Percentiles rank a stretch among this genome's conserved stretches.
Evolutionary conservation across 2,113 vertebrate species (phyloP).

Genomic region (Paramisgurnus dabryanus): DNA sequence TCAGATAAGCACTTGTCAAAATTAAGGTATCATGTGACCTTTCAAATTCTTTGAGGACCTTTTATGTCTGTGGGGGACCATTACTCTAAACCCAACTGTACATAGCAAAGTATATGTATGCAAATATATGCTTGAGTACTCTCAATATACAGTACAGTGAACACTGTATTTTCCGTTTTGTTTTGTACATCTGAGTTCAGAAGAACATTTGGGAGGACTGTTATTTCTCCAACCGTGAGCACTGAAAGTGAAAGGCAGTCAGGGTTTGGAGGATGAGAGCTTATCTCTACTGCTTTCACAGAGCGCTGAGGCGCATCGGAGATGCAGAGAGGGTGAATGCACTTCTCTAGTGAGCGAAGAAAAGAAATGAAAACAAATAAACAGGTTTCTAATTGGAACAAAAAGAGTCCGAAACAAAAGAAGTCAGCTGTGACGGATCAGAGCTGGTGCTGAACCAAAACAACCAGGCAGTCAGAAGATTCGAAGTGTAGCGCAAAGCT

Average conservation of each 20-base stretch:
- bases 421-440: constrained; percentile 67
- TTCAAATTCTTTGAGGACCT: constrained; percentile 14
- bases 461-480: constrained; percentile 5
- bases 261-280: constrained; percentile 64
- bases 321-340: constrained; percentile 54
- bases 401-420: constrained; percentile 69
- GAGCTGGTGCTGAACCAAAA: constrained; percentile 38
- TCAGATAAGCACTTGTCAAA: constrained; percentile 14
- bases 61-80: neutral
- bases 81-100: neutral
- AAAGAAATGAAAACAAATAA: constrained; percentile 45
- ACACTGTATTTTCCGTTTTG: neutral
- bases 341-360: constrained; percentile 56
- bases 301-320: constrained; percentile 60
- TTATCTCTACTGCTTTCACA: constrained; percentile 65
- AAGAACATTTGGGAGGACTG: constrained; percentile 57
- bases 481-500: neutral
- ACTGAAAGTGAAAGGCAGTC: constrained; percentile 67
- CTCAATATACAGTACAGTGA: neutral
- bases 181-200: constrained; percentile 16
- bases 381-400: constrained; percentile 68
- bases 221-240: constrained; percentile 64
- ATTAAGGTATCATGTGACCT: constrained; percentile 29
- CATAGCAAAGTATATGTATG: no score
- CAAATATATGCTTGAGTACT: neutral